A percentile compares a stretch with the other conserved stretches of the same genome.
phyloP scores from a whole-genome alignment of 2,113 vertebrate species.

The Alces alces region DNA sequence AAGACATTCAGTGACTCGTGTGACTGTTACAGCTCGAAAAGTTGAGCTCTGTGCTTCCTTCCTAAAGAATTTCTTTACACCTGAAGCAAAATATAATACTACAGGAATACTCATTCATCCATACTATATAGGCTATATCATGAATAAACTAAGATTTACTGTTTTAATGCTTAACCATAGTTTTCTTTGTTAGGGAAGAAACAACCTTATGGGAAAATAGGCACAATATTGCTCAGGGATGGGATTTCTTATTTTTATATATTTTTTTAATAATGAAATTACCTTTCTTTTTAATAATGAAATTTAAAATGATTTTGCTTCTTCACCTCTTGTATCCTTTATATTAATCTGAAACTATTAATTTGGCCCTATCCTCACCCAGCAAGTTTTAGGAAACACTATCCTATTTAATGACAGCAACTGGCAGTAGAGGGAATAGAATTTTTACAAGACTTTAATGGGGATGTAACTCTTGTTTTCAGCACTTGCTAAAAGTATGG shows the following conservation, averaged over 20 bases:
- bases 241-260: not conserved
- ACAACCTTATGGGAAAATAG: not conserved
- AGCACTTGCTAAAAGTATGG: not conserved
- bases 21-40: not conserved
- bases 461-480: not conserved
- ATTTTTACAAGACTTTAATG: not conserved
- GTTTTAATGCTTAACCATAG: not conserved
- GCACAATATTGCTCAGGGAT: not conserved
- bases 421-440: not conserved
- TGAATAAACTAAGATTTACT: not conserved
- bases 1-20: not conserved
- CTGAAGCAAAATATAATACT: not conserved
- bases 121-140: not conserved
- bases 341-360: not conserved
- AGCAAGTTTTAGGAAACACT: not conserved
- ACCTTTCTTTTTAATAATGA: not conserved
- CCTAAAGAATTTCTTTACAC: not conserved
- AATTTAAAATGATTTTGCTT: not conserved
- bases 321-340: not conserved
- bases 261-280: not conserved
- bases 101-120: not conserved
- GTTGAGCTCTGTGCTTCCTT: not conserved
- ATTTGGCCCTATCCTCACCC: not conserved
- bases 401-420: not conserved
- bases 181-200: not conserved